Evolutionary conservation across 2,888 invertebrate species (phyloP), one percentile per base, ranked within the genome.

Genomic region (Cheilosia vulpina): DNA sequence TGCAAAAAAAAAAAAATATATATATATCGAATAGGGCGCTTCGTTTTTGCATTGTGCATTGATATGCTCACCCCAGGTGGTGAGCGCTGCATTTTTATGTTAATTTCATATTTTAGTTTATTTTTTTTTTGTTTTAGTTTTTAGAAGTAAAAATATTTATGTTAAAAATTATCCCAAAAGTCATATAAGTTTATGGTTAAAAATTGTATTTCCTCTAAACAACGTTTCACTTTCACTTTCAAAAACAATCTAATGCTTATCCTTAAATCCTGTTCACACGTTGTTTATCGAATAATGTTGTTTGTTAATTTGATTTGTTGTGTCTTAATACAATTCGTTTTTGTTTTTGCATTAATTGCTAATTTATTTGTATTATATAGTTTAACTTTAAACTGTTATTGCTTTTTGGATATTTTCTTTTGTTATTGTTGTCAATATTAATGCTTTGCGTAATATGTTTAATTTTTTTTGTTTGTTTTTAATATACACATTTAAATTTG

Each of bases 311-410:
- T 13, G 9, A 41, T 47, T 52, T 13, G 13, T 24, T 88, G 87
- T 69, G 60, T 69, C 21, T 41, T 55, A 68, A 60, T 83, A 69
- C 62, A 69, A 69, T 77, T 77, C 68, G 69, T 60, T 78, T 66
- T 68, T 47, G 50, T 27, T 62, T 69, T 65, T 65, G 53, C 60
- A 52, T 78, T 78, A 75, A 65, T 63, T 47, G 65, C 75, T 69
- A 84, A 66, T 63, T 68, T 62, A 13, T 68, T 63, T 69, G 57
- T 60, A 47, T 57, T 38, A 38, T 38, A 38, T 38, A 38, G 34
- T 69, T 72, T 72, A 66, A 84, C 60, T 80, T 80, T 84, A 84
- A 80, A 55, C 71, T 79, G 69, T 80, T 84, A 84, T 84, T 84
- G 84, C 84, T 84, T 80, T 69, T 84, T 76, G 80, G 80, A 84